A percentile compares a stretch with the other conserved stretches of the same genome.
These are phyloP conservation scores for Gyps fulvus DNA, from an alignment of 2,113 vertebrate genomes.

Conservation along the genomic window DNA sequence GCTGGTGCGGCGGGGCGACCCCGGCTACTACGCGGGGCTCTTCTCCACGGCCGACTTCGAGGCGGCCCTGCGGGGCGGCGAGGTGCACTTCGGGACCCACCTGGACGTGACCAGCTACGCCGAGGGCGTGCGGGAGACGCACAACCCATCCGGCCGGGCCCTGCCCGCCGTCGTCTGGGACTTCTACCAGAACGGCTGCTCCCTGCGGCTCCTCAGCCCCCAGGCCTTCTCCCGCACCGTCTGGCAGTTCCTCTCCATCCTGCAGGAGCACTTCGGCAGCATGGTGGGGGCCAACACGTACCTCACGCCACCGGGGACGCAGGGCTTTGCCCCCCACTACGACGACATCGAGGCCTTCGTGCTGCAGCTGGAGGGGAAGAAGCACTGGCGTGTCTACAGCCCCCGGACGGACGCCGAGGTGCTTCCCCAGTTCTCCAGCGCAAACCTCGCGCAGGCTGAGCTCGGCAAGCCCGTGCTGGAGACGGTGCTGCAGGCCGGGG, in stretches of 20 bases:
- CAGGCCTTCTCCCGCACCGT: conserved; percentile 87
- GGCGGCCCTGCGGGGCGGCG: conserved; percentile 79
- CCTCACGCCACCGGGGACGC: conserved; percentile 88
- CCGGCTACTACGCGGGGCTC: conserved; percentile 85
- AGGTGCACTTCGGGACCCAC: conserved; percentile 88
- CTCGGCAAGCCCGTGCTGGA: conserved; percentile 87
- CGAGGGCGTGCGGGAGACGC: conserved; percentile 85
- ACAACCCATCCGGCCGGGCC: conserved; percentile 87
- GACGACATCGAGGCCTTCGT: conserved; percentile 98
- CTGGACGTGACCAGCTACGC: conserved; percentile 92
- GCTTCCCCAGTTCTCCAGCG: conserved; percentile 69
- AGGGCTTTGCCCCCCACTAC: conserved; percentile 97
- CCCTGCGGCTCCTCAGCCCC: conserved; percentile 89
- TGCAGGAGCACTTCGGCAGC: conserved; percentile 93
- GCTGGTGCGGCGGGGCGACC: conserved; percentile 81
- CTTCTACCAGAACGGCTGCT: conserved; percentile 91
- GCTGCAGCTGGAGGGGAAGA: conserved; percentile 94
- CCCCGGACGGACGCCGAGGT: conserved; percentile 74
- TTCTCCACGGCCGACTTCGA: conserved; percentile 93
- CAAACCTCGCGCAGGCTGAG: conserved; percentile 83
- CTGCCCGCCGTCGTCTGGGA: conserved; percentile 89
- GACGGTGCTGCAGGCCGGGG: conserved; percentile 87
- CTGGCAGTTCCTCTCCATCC: conserved; percentile 90
- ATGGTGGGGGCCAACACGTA: conserved; percentile 95
- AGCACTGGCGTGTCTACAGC: conserved; percentile 91